Evolutionary conservation across 2,113 vertebrate species (phyloP), one percentile per base, ranked within the genome.

Genomic region (Malaclemys terrapin): DNA sequence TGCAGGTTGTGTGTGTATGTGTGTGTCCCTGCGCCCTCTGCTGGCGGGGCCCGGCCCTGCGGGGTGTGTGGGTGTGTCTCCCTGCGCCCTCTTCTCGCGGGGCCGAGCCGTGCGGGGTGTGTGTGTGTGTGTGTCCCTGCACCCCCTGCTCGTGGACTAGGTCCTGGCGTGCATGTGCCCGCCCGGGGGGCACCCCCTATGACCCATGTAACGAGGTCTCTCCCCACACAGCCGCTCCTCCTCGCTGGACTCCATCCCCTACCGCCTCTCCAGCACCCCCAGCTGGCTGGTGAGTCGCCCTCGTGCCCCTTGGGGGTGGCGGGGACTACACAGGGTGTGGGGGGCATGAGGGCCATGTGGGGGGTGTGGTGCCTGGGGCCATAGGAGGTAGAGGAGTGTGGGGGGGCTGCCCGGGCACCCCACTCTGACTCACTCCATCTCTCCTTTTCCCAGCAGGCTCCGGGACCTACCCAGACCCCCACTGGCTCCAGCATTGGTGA

Each of bases 211-310:
- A 72, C 19, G 2, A 20, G 17, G 8, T 38, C 19, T 93, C 69
- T 38, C 53, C 38, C 88, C 89, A 35, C 75, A 22, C 14, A 98
- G 98, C 83, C 95, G 95, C 5, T 95, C 96, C 13, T 96, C 97
- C 76, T 97, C 97, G 3, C 56, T 80, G 52, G 98, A 98, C 27
- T 97, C 97, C 59, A 38, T 95, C 35, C 84, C 95, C 88, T 94
- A 90, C 13, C 91, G 94, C 92, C 24, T 89, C 72, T 54, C 95
- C 82, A 93, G 90, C n/a, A 59, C 80, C 14, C 13, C 35, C 24
- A 50, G 35, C 47, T 92, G 80, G 80, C 85, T 76, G 27, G 90
- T 88, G 16, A 88, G 85, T 87, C 27, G 7, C 29, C 42, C 47
- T 1, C 1, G 1, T 24, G 31, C 42, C 54, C 29, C 35, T 6